Base-by-base conservation (phyloP, 1,140 invertebrate species). In the Hesperophylax magnus region DNA sequence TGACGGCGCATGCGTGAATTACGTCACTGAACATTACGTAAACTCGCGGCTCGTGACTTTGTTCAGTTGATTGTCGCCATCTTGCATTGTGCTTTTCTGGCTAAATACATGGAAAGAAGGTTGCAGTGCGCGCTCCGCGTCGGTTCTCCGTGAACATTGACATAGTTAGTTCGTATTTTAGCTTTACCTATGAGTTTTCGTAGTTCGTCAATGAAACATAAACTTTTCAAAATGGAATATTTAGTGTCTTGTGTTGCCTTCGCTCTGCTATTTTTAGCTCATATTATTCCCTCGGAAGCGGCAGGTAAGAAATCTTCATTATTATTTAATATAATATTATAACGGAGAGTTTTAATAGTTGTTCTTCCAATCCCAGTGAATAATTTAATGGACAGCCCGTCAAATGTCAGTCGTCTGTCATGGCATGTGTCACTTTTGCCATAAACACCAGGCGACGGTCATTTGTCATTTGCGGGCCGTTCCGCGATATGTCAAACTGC, bases 171-270 rank as follows among this genome's bases (percentile, higher is more conserved):
- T 81, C 47, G 61, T 72, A 81, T 81, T 77, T 77, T 71, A 78
- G 65, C 74, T 77, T 81, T 77, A 74, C 75, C 54, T 81, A 77
- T 77, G 76, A 81, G 71, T 77, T 77, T 58, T 60, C 52, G 71
- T 71, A 78, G 78, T 80, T 74, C 52, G 52, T 71, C 79, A 69
- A 81, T 81, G 80, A 81, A 81, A 52, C 63, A 77, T 77, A 81
- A 81, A 81, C 80, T 81, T 74, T 76, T 69, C 27, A 81, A 81
- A 80, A 81, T 81, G 80, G 80, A 81, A 71, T 81, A 81, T 78
- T 81, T 81, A 81, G 80, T 81, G 80, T 81, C 80, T 78, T 81
- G 80, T 78, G 80, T 81, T 81, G 77, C 80, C 77, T 78, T 81
- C 31, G 56, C 77, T 52, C 75, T 78, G 75, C 80, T 81, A 81